phyloP scores from a whole-genome alignment of 1,140 invertebrate genomes.

The Drosophila ficusphila region DNA sequence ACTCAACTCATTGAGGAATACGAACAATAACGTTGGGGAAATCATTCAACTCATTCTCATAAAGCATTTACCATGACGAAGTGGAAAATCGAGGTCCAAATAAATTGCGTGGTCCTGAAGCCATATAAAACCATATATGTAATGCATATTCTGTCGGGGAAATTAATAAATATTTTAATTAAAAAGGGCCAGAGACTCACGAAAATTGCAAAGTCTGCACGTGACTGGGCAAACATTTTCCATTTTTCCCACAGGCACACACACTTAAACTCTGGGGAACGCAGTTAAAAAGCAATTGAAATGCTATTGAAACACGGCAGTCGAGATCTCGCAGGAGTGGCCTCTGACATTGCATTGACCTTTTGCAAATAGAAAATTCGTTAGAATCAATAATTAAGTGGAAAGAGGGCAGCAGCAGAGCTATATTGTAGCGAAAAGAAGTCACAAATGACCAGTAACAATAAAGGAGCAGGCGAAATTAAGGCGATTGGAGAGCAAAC shows the following conservation, averaged over 20 bases:
- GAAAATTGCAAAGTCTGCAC: constrained; percentile 50
- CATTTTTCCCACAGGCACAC: constrained; percentile 5
- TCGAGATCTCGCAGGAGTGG: constrained; percentile 47
- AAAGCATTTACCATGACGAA: constrained; percentile 32
- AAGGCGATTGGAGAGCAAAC: constrained; percentile 50
- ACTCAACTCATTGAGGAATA: constrained; percentile 17
- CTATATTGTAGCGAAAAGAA: constrained; percentile 36
- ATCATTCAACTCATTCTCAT: constrained; percentile 16
- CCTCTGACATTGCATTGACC: constrained; percentile 72
- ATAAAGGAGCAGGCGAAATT: constrained; percentile 53
- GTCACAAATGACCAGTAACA: constrained; percentile 65
- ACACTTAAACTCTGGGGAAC: constrained; percentile 26
- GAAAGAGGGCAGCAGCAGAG: constrained; percentile 31
- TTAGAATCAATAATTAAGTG: constrained; percentile 78
- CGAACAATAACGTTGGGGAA: constrained; percentile 15
- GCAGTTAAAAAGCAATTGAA: constrained; percentile 74
- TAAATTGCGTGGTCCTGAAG: constrained; percentile 2
- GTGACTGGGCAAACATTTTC: constrained; percentile 62
- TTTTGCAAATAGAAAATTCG: constrained; percentile 58
- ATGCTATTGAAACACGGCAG: constrained; percentile 41
- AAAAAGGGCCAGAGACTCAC: constrained; percentile 35
- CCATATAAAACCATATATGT: constrained; percentile 11
- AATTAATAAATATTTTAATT: constrained; percentile 73
- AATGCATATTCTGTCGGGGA: constrained; percentile 40
- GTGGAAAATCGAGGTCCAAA: constrained; percentile 13